phyloP scores from a whole-genome alignment of 2,113 vertebrate species.

The Tautogolabrus adspersus region DNA sequence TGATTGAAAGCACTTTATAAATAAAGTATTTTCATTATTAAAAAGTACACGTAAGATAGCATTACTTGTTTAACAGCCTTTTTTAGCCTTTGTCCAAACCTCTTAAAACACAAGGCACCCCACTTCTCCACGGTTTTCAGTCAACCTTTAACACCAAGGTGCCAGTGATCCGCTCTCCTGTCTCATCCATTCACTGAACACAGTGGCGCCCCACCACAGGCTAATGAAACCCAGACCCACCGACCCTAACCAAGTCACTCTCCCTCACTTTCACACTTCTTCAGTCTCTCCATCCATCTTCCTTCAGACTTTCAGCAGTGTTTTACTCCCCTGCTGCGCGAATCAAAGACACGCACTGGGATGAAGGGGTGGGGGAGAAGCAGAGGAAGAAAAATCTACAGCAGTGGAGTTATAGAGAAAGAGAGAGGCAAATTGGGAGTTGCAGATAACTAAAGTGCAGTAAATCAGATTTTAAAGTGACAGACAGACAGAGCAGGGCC shows the following conservation, averaged over 20 bases:
- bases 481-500: conserved; percentile 48
- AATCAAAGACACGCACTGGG: conserved; percentile 56
- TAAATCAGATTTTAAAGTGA: conserved; percentile 68
- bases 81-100: too few species aligned
- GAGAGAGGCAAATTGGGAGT: conserved; percentile 45
- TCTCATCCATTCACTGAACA: conserved; percentile 63
- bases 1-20: too few species aligned
- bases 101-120: conserved; percentile 20
- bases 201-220: conserved; percentile 48
- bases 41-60: too few species aligned
- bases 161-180: conserved; percentile 48
- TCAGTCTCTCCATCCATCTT: conserved; percentile 73
- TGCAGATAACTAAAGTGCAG: conserved; percentile 53
- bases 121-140: conserved; percentile 33
- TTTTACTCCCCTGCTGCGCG: conserved; percentile 55
- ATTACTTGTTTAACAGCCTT: too few species aligned
- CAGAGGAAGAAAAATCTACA: conserved; percentile 26
- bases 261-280: conserved; percentile 58
- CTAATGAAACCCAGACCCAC: conserved; percentile 73
- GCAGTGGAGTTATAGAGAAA: conserved; percentile 8
- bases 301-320: conserved; percentile 68
- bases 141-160: conserved; percentile 70
- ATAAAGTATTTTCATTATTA: too few species aligned
- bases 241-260: conserved; percentile 45
- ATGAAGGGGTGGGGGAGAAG: neutral